phyloP scores from a whole-genome alignment of 2,797 vertebrate species.

The Acipenser ruthenus region DNA sequence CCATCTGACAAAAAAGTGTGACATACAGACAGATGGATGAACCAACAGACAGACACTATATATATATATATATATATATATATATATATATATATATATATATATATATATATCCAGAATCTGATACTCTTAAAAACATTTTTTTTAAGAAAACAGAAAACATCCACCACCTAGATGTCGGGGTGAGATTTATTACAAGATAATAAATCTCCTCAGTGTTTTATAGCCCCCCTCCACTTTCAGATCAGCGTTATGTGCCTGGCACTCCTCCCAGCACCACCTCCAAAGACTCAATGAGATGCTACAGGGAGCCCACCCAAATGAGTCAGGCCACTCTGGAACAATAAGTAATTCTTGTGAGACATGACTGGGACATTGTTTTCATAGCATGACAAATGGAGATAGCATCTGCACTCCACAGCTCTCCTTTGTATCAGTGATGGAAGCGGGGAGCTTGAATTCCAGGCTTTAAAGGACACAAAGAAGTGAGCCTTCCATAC shows the following conservation, averaged over 20 bases:
- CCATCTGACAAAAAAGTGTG: too few species aligned
- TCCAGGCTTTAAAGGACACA: conserved; percentile 49
- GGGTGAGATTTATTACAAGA: not conserved
- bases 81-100: too few species aligned
- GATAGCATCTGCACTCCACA: conserved; percentile 62
- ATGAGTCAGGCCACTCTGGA: conserved; percentile 48
- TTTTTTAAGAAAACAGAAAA: too few species aligned
- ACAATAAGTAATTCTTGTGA: conserved; percentile 70
- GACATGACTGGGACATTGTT: conserved; percentile 62
- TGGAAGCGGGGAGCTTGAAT: conserved; percentile 64
- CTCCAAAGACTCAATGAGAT: conserved; percentile 55
- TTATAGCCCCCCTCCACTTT: not conserved
- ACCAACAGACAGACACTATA: too few species aligned
- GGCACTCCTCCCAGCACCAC: conserved; percentile 51
- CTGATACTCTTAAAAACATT: too few species aligned
- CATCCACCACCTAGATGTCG: too few species aligned
- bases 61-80: too few species aligned
- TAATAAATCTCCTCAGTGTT: not conserved
- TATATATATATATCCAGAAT: too few species aligned
- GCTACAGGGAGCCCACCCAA: conserved; percentile 59
- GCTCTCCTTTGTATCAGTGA: conserved; percentile 60
- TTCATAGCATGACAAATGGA: conserved; percentile 51
- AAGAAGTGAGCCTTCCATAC: conserved; percentile 53
- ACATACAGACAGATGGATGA: too few species aligned
- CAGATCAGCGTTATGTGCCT: conserved; percentile 37